Base-by-base conservation (phyloP, 2,888 invertebrate species). In the Oscheius myriophilus region DNA sequence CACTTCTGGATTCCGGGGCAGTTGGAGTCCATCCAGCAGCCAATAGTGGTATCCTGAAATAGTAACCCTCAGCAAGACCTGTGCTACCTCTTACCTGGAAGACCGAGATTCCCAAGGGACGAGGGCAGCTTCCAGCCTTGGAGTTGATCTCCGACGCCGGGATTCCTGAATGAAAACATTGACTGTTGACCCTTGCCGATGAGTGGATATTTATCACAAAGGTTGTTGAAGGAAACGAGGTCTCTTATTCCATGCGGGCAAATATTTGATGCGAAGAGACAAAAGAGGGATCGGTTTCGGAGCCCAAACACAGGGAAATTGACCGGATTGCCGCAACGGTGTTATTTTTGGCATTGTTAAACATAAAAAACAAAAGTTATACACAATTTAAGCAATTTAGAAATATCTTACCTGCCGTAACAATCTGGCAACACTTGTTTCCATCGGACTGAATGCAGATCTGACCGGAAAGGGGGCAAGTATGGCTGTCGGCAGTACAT, bases 1-100 rank as follows among this genome's bases (percentile, higher is more conserved):
- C 85, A 85, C 67, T 85, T 85, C 73, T 85, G 85, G 57, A 85
- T 83, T 26, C 85, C 85, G 7, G 85, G 85, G 49, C 85, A 85
- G 69, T 81, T 81, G 23, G 80, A 72, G 74, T 85, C 85, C 77
- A 85, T 75, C 85, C 85, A 85, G 69, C 85, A 85, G 46, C 84
- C 84, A 67, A 80, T 76, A 6, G 79, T 78, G 46, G 76, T 80
- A 58, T 81, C 82, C 72, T 85, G n/a, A n/a, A n/a, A n/a, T n/a
- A n/a, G n/a, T n/a, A n/a, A 76, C 18, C 65, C 52, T 12, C 9
- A 11, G 11, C 11, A 55, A 14, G 57, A 55, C 9, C 23, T 23
- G 52, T 11, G 23, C 16, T 62, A 12, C 46, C 7, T 12, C 33
- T 6, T 61, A 72, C 72, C 67, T 72, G 74, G n/a, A 80, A 52